These are phyloP conservation scores for Calidris pygmaea DNA, from an alignment of 2,113 vertebrate species.

Conservation along the genomic window DNA sequence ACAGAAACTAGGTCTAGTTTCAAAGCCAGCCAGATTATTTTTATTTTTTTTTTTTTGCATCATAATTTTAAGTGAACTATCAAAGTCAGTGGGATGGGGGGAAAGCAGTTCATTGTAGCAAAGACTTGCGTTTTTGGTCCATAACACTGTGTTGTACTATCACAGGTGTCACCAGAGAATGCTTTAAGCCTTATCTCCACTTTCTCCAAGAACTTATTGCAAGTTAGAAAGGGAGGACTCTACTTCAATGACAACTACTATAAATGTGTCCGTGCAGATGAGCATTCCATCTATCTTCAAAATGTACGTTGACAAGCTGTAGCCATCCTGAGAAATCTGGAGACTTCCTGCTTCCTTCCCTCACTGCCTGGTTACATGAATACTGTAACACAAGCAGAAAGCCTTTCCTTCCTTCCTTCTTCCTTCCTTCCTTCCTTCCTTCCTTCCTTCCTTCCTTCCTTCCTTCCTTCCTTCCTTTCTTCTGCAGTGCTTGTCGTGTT, in stretches of 20 bases:
- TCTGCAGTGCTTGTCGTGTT: background rate
- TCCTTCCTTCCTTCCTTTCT: too few relatives aligned
- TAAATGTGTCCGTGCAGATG: conserved; percentile 73
- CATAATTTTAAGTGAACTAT: background rate
- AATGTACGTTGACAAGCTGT: conserved; percentile 55
- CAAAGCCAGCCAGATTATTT: background rate
- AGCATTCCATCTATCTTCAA: conserved; percentile 75
- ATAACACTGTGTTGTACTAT: background rate
- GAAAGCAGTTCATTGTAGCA: background rate
- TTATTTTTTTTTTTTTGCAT: background rate
- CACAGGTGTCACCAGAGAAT: conserved; percentile 65
- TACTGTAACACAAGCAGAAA: background rate
- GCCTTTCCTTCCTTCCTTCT: background rate
- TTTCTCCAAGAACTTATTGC: conserved; percentile 68
- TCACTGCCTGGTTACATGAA: background rate
- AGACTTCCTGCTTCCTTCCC: background rate
- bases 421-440: too few relatives aligned
- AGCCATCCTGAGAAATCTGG: background rate
- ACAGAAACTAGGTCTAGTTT: background rate
- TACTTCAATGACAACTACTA: conserved; percentile 70
- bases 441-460: too few relatives aligned
- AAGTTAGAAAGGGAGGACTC: conserved; percentile 69
- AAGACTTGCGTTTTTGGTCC: background rate
- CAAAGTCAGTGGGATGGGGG: background rate
- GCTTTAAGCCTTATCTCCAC: conserved; percentile 55